These are phyloP conservation scores for Plecotus auritus DNA, from an alignment of 2,113 vertebrate species.

Conservation along the genomic window DNA sequence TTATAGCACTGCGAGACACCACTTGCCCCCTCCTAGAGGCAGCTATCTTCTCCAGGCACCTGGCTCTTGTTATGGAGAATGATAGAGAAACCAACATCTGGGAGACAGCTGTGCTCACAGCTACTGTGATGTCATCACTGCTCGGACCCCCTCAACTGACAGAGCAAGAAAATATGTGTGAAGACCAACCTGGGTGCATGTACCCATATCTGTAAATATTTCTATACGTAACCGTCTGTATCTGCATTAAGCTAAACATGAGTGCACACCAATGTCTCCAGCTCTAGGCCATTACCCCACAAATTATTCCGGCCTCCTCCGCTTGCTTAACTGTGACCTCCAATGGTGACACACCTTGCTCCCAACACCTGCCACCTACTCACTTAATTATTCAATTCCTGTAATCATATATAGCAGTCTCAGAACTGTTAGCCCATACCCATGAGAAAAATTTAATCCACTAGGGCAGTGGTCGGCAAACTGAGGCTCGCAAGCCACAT, in stretches of 20 bases:
- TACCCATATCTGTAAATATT: not conserved
- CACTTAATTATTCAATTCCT: not conserved
- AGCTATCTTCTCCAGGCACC: not conserved
- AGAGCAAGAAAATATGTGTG: not conserved
- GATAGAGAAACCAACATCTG: not conserved
- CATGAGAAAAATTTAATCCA: not conserved
- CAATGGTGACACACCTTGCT: not conserved
- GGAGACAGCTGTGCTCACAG: not conserved
- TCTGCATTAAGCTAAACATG: not conserved
- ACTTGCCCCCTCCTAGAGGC: not conserved
- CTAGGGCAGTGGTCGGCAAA: not conserved
- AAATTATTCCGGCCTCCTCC: not conserved
- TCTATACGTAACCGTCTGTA: not conserved
- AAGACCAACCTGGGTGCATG: not conserved
- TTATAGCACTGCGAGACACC: not conserved
- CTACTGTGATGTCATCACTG: not conserved
- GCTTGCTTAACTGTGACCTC: not conserved
- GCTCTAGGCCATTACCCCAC: not conserved
- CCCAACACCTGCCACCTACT: not conserved
- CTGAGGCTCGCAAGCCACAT: too few relatives aligned
- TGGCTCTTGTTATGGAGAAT: not conserved
- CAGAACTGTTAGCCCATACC: not conserved
- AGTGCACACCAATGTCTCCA: not conserved
- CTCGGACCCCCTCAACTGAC: not conserved
- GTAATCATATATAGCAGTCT: not conserved